Conservation (phyloP, 2,113 vertebrate genomes). For the Toxotes chatareus region DNA sequence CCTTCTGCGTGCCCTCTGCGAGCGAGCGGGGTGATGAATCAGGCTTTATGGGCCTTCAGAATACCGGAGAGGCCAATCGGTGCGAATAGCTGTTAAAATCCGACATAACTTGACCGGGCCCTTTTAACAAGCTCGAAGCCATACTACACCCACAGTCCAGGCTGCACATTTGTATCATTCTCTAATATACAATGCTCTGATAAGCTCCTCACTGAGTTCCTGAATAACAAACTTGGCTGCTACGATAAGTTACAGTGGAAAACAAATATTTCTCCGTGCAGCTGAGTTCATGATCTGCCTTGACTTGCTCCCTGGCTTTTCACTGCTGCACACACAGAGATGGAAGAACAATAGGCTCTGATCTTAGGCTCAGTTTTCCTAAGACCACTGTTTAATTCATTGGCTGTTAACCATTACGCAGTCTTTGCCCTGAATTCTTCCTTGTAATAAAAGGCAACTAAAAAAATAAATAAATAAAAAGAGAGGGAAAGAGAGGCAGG, state of each 20-base stretch:
- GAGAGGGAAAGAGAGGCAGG: background rate
- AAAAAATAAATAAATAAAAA: slow-evolving; percentile 11
- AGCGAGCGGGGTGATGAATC: slow-evolving; percentile 79
- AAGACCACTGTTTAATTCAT: slow-evolving; percentile 28
- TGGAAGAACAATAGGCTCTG: slow-evolving; percentile 51
- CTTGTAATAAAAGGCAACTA: slow-evolving; percentile 39
- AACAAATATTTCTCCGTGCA: slow-evolving; percentile 67
- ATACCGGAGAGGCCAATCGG: slow-evolving; percentile 80
- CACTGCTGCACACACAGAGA: slow-evolving; percentile 20
- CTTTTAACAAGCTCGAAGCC: slow-evolving; percentile 81
- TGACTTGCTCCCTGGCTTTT: slow-evolving; percentile 54
- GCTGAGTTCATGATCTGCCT: slow-evolving; percentile 60
- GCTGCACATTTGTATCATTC: slow-evolving; percentile 65
- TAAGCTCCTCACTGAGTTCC: slow-evolving; percentile 39
- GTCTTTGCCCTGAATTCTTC: slow-evolving; percentile 45
- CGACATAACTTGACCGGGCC: slow-evolving; percentile 81
- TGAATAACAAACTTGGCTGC: slow-evolving; percentile 49
- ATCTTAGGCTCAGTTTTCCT: slow-evolving; percentile 46
- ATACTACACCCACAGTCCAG: slow-evolving; percentile 56
- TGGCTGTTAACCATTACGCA: slow-evolving; percentile 35
- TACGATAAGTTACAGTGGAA: slow-evolving; percentile 45
- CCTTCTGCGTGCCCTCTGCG: slow-evolving; percentile 73
- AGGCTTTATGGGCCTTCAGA: slow-evolving; percentile 80
- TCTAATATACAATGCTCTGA: slow-evolving; percentile 62
- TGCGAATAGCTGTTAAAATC: slow-evolving; percentile 80